Conservation (phyloP, 2,888 invertebrate species). For the Ptilodon capucinus region DNA sequence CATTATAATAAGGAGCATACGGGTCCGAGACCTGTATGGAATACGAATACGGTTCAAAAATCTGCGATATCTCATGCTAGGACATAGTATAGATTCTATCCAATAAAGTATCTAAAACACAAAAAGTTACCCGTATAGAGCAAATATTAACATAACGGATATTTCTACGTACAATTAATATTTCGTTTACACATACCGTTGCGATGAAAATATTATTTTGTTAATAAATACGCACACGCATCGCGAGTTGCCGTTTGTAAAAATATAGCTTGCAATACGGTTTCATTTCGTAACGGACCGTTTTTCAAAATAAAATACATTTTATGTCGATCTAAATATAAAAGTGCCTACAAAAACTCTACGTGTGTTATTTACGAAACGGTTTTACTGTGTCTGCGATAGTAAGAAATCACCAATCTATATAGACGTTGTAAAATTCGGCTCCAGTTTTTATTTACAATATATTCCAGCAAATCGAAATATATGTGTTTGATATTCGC, state of each 20-base stretch:
- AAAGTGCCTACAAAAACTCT: conserved; percentile 12
- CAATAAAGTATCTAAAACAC: too few species aligned
- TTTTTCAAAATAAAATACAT: conserved; percentile 3
- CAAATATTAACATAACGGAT: too few species aligned
- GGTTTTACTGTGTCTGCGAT: conserved; percentile 6
- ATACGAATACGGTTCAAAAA: too few species aligned
- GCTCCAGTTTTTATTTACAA: neutral
- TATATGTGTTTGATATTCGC: conserved; percentile 5
- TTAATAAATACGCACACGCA: neutral
- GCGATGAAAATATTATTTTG: neutral
- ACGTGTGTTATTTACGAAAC: conserved; percentile 24
- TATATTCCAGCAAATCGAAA: conserved; percentile 12
- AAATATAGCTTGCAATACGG: neutral
- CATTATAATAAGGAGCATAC: too few species aligned
- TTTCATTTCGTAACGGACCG: neutral
- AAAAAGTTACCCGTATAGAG: too few species aligned
- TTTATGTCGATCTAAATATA: conserved; percentile 7
- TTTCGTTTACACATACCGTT: too few species aligned
- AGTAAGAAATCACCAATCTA: conserved; percentile 13
- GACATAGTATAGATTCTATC: too few species aligned
- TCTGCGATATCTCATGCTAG: too few species aligned
- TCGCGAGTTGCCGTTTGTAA: neutral
- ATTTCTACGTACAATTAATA: too few species aligned
- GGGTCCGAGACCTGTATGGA: too few species aligned
- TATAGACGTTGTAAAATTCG: conserved; percentile 9